Evolutionary conservation across 2,888 invertebrate genomes (phyloP), one percentile per base, ranked within the genome.

Genomic region (Bruchidius siliquastri): DNA sequence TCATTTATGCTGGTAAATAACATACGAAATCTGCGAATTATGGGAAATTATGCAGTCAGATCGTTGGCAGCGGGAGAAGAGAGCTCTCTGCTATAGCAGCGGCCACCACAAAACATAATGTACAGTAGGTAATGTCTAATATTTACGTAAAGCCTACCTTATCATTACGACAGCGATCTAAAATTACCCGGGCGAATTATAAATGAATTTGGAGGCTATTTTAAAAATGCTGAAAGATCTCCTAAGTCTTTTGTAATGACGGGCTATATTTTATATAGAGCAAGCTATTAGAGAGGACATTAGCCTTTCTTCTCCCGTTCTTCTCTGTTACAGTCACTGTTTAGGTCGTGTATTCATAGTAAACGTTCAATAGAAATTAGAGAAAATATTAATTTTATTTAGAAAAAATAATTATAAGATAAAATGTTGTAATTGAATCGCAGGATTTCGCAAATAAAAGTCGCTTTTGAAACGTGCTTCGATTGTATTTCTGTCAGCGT

Each of bases 241-340:
- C 82, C 83, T 84, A 84, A 85, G 82, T 85, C 84, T 84, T 83
- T 84, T 83, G 84, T 85, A 85, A 85, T 85, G 84, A 85, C 84
- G 82, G 85, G 82, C 83, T 81, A 67, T 67, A 22, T 67, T 67
- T 49, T 68, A 68, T 68, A 68, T 22, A 21, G 49, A 49, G 49
- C 49, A 76, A 70, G 68, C 49, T 70, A 67, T 32, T 26, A 67
- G 22, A 49, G 21, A 70, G 68, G 67, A 68, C 67, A 71, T 73
- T 73, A 73, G 73, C 71, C 49, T 67, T 13, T 22, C n/a, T 21
- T 26, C 71, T 71, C 68, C 67, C 70, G 67, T 67, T 49, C 70
- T 22, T 70, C 72, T 72, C 21, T 32, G 20, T 72, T 66, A 67
- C 69, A 72, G 26, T 69, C 22, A 8, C 30, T 49, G 66, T 67